A percentile compares a stretch with the other conserved stretches of the same genome.
These are phyloP conservation scores for Pseudorasbora parva DNA, from an alignment of 2,113 vertebrate genomes.

Conservation along the genomic window DNA sequence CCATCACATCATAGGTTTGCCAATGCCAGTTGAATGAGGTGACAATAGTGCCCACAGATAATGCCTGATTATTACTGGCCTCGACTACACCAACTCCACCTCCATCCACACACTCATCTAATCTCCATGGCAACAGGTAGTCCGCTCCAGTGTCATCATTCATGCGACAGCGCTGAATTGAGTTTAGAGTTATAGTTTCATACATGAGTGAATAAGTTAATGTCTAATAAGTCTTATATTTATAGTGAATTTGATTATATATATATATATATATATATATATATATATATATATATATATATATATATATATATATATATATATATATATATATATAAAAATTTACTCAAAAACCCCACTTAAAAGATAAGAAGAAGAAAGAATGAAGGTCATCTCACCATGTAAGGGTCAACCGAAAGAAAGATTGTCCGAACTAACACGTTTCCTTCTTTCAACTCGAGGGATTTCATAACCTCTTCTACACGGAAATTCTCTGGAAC, in stretches of 20 bases:
- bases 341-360: not conserved
- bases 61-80: conserved; percentile 75
- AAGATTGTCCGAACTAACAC: conserved; percentile 85
- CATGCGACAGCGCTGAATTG: conserved; percentile 89
- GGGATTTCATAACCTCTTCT: conserved; percentile 77
- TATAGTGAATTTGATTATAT: not conserved
- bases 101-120: conserved; percentile 84
- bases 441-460: conserved; percentile 78
- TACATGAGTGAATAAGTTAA: not conserved
- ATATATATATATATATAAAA: too few relatives aligned
- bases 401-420: conserved; percentile 96
- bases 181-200: conserved; percentile 13
- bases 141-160: conserved; percentile 88
- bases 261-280: too few relatives aligned
- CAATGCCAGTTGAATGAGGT: conserved; percentile 91
- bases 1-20: conserved; percentile 84
- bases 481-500: conserved; percentile 85
- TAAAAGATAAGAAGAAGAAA: too few relatives aligned
- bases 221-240: not conserved
- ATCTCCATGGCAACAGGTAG: conserved; percentile 85
- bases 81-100: conserved; percentile 88
- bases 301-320: too few relatives aligned
- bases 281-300: too few relatives aligned
- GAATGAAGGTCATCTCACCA: conserved; percentile 77
- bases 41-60: conserved; percentile 80